Conservation (phyloP, 2,113 vertebrate genomes). For the Malaclemys terrapin region DNA sequence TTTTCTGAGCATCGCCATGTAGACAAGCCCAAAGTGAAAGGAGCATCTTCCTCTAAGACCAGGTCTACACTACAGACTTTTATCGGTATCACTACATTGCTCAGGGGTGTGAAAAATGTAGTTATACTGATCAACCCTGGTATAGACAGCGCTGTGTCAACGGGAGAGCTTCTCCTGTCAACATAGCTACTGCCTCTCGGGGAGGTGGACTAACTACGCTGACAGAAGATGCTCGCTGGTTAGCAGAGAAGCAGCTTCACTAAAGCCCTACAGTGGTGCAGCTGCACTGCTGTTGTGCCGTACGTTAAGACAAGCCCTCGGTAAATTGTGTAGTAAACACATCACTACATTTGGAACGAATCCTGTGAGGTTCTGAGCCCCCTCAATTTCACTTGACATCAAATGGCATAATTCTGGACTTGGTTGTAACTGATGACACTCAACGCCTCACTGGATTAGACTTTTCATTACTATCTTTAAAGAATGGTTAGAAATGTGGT, state of each 20-base stretch:
- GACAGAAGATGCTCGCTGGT: neutral
- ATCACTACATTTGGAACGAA: fast-evolving
- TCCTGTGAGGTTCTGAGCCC: neutral
- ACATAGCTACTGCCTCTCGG: neutral
- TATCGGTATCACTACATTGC: neutral
- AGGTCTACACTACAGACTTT: neutral
- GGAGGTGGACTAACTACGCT: neutral
- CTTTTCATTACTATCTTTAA: neutral
- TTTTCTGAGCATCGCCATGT: neutral
- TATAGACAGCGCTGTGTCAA: neutral
- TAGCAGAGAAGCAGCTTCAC: neutral
- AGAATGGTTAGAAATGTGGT: neutral
- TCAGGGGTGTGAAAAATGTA: neutral
- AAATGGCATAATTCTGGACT: fast-evolving
- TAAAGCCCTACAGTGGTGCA: neutral
- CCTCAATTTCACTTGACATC: neutral
- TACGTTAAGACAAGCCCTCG: neutral
- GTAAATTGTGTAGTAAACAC: neutral
- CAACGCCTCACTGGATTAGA: neutral
- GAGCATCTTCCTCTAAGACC: neutral
- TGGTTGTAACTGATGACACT: neutral
- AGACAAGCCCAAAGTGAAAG: neutral
- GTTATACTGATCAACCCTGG: neutral
- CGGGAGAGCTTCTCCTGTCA: neutral
- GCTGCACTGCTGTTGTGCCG: neutral